Base-by-base conservation (phyloP, 2,797 vertebrate species). In the Cuniculus paca region DNA sequence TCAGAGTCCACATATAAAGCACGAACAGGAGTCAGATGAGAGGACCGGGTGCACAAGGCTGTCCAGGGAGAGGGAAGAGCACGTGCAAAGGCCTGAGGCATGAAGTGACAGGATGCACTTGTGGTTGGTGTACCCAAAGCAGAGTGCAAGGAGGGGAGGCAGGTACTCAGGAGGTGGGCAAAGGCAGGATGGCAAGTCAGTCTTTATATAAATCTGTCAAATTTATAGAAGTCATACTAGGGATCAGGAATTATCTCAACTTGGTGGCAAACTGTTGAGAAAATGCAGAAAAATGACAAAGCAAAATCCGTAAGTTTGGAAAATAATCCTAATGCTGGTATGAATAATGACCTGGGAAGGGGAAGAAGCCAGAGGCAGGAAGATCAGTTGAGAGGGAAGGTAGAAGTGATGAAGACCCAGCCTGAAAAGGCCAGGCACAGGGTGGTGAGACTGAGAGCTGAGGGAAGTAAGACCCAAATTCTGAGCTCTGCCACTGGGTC, bases 101-200 rank as follows among this genome's bases (percentile, higher is more conserved):
- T 6, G 78, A 63, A 86, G 28, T 4, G 2, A 70, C 2, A 0
- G 0, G 4, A 16, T 12, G 1, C 1, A 1, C 19, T n/a, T 86
- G 45, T n/a, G 48, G 56, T 4, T 52, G 34, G 42, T 56, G 17
- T 39, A 5, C 34, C 31, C 14, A 78, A 84, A 26, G 31, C 39
- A 28, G 45, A 34, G 39, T 19, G 4, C 28, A 10, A 65, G 28
- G 70, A 48, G 14, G 63, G 19, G 75, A 58, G 6, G 31, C 13
- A 14, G 68, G n/a, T 42, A 8, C 54, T 20, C 45, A 50, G 52
- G 31, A 84, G 50, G 34, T 4, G 60, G 72, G 17, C 42, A 81
- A 45, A n/a, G 54, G 11, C n/a, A 36, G 26, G 61, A n/a, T 22
- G 58, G 60, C n/a, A 19, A 52, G 81, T 54, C 52, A 17, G 52